A percentile compares a stretch with the other conserved stretches of the same genome.
Evolutionary conservation across 2,888 invertebrate species (phyloP).

Genomic region (Nomada fabriciana): DNA sequence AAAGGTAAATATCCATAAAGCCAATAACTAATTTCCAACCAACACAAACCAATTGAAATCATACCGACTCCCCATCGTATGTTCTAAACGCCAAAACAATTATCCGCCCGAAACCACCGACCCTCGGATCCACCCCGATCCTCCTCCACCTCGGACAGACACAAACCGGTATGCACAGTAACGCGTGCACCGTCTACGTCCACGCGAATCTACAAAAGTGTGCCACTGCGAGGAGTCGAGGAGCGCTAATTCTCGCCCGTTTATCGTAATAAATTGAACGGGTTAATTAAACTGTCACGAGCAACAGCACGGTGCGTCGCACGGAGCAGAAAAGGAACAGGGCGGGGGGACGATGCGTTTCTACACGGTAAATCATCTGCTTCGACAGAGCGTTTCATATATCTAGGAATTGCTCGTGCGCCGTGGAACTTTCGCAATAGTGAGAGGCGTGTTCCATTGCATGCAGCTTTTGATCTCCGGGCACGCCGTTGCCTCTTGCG

Average conservation of each 20-base stretch:
- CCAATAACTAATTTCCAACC: too few relatives aligned
- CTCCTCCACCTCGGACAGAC: too few relatives aligned
- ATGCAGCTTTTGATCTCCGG: constrained; percentile 69
- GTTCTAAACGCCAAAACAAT: too few relatives aligned
- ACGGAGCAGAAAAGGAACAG: not conserved
- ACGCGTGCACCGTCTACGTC: too few relatives aligned
- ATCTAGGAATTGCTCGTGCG: constrained; percentile 53
- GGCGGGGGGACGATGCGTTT: constrained; percentile 13
- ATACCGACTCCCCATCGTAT: too few relatives aligned
- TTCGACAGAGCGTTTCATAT: constrained; percentile 56
- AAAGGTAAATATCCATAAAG: too few relatives aligned
- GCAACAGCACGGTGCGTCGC: constrained; percentile 2
- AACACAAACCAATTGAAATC: too few relatives aligned
- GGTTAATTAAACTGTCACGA: constrained; percentile 14
- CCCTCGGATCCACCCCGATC: too few relatives aligned
- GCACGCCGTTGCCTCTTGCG: constrained; percentile 31
- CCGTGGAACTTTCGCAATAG: constrained; percentile 72
- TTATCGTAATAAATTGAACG: constrained; percentile 16
- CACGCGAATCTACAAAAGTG: not conserved
- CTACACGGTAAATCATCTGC: constrained; percentile 46
- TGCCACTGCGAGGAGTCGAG: not conserved
- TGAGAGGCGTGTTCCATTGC: constrained; percentile 77
- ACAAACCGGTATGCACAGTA: too few relatives aligned
- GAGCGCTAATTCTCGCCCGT: constrained; percentile 10
- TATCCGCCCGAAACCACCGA: too few relatives aligned